A percentile compares a stretch with the other conserved stretches of the same genome.
Conservation (phyloP, 1,140 invertebrate species). For the Nautilus pompilius region DNA sequence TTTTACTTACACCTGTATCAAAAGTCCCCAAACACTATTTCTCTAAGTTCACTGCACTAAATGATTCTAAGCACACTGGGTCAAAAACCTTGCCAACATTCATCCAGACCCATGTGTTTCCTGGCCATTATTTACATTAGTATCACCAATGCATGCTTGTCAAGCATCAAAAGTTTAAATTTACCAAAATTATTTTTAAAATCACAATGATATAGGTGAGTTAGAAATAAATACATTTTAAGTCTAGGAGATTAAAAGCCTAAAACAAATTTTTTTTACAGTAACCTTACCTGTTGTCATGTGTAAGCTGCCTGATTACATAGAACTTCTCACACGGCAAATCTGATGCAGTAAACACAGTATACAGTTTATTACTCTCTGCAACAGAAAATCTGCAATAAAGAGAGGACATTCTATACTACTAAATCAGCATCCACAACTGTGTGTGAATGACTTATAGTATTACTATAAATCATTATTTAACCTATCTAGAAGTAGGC, state of each 20-base stretch:
- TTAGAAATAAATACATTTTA: slow-evolving; percentile 3
- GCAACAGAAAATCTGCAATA: slow-evolving; percentile 24
- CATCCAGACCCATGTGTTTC: no score
- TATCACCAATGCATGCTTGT: background rate
- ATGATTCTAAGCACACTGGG: no score
- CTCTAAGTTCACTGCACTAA: no score
- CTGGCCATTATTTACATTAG: background rate
- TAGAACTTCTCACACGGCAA: slow-evolving; percentile 26
- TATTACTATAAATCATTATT: no score
- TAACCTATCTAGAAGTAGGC: no score
- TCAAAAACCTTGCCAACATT: no score
- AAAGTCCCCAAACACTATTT: no score
- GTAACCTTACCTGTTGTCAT: slow-evolving; percentile 19
- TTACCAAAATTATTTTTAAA: slow-evolving; percentile 9
- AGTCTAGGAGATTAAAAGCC: slow-evolving; percentile 9
- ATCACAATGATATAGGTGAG: slow-evolving; percentile 7
- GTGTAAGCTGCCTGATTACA: slow-evolving; percentile 20
- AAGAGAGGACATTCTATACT: no score
- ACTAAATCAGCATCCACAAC: no score
- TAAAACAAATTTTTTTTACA: slow-evolving; percentile 10
- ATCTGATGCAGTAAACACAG: slow-evolving; percentile 18
- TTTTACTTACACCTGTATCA: no score
- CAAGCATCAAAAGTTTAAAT: background rate
- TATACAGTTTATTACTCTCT: slow-evolving; percentile 16
- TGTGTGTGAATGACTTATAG: no score